These are phyloP conservation scores for Lutraria lutraria DNA, from an alignment of 2,888 invertebrate genomes.

Conservation along the genomic window DNA sequence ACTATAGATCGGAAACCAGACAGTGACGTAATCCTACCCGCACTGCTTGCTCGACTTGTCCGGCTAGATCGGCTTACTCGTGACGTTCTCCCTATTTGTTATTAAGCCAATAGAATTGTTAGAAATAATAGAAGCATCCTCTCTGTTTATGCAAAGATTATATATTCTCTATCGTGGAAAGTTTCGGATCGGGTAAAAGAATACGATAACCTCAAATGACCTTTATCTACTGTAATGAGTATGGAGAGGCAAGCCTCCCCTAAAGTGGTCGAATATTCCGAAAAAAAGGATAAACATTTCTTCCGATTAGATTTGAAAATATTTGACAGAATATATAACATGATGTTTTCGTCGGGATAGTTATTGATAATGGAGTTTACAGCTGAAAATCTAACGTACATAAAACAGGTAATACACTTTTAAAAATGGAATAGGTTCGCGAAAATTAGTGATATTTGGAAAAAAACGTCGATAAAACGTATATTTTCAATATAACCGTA, in stretches of 20 bases:
- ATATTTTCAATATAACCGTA: no score
- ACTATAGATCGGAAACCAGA: not conserved
- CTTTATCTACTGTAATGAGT: no score
- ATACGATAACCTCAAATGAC: no score
- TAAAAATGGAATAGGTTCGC: not conserved
- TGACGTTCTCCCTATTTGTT: conserved; percentile 30
- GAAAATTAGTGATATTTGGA: not conserved
- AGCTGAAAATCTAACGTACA: no score
- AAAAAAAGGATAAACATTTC: no score
- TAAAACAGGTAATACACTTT: not conserved
- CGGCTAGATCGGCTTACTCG: conserved; percentile 34
- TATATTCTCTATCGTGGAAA: not conserved
- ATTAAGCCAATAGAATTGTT: not conserved
- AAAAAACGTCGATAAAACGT: not conserved
- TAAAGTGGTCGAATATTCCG: no score
- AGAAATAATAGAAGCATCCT: not conserved
- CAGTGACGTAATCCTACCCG: conserved; percentile 8
- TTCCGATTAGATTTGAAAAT: no score
- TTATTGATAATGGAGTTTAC: no score
- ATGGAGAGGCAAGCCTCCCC: no score
- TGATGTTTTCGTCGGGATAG: no score
- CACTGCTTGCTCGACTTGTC: conserved; percentile 24
- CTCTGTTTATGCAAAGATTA: not conserved
- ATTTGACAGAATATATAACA: no score
- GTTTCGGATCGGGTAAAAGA: not conserved